A percentile compares a stretch with the other conserved stretches of the same genome.
Evolutionary conservation across 2,797 vertebrate species (phyloP).

Genomic region (Enteromius paludinosus): DNA sequence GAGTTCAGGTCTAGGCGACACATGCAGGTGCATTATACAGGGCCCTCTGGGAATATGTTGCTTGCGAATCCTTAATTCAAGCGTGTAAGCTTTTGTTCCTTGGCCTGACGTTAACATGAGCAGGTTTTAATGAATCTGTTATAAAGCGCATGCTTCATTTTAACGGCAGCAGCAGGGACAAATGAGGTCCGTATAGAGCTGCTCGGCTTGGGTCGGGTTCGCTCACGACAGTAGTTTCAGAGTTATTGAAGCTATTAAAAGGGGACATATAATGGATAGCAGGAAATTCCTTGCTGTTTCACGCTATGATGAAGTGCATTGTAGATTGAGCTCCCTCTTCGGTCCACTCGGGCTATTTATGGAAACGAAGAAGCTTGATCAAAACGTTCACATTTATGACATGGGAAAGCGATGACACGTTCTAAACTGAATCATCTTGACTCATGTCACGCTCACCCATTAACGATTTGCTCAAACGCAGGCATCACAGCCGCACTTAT

Average conservation of each 20-base stretch:
- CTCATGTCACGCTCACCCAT: background rate
- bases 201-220: background rate
- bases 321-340: constrained; percentile 1
- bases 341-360: background rate
- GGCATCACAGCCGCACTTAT: background rate
- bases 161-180: background rate
- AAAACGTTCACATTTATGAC: constrained; percentile 8
- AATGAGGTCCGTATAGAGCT: constrained; percentile 22
- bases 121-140: constrained; percentile 34
- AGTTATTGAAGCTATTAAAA: constrained; percentile 31
- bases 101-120: constrained; percentile 12
- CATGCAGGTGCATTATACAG: constrained; percentile 25
- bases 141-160: constrained; percentile 19
- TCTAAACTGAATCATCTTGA: background rate
- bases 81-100: constrained; percentile 42
- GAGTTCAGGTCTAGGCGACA: constrained; percentile 7
- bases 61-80: constrained; percentile 49
- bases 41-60: constrained; percentile 22
- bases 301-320: background rate
- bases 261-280: background rate
- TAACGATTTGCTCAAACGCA: background rate
- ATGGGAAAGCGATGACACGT: background rate
- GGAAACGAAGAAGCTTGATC: background rate
- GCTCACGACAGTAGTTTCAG: background rate
- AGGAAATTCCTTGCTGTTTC: constrained; percentile 3